Percentiles rank a stretch among this genome's conserved stretches.
These are phyloP conservation scores for Lycopodina hypogea DNA, from an alignment of 37 sponge, comb jelly and placozoan species.

Conservation along the genomic window DNA sequence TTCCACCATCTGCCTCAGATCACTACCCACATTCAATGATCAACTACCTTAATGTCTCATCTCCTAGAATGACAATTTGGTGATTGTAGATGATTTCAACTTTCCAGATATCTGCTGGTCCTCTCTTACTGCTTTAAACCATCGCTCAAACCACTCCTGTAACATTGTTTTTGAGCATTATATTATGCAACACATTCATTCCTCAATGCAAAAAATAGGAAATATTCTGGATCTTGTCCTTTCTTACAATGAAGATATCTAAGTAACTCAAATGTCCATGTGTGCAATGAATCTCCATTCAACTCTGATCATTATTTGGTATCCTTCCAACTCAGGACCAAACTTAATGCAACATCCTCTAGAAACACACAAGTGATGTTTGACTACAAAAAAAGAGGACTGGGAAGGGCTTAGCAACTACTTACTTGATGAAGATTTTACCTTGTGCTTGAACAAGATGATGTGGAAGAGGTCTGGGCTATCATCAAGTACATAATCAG, in stretches of 20 bases:
- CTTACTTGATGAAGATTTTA: slow-evolving; percentile 1
- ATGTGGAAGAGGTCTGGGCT: slow-evolving; percentile 8
- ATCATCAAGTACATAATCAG: not conserved
- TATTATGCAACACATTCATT: too few relatives aligned
- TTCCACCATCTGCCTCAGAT: not conserved
- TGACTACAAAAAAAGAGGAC: slow-evolving; percentile 17
- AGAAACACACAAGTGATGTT: not conserved
- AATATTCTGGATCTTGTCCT: slow-evolving; percentile 8
- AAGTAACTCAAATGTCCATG: too few relatives aligned
- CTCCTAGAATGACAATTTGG: too few relatives aligned
- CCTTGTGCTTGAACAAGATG: not conserved
- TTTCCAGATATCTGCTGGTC: too few relatives aligned
- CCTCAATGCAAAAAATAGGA: too few relatives aligned
- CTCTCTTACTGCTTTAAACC: too few relatives aligned
- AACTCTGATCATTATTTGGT: slow-evolving; percentile 2
- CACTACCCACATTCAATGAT: too few relatives aligned
- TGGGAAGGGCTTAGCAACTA: not conserved
- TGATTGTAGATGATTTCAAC: too few relatives aligned
- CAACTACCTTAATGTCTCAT: too few relatives aligned
- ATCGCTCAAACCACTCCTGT: too few relatives aligned
- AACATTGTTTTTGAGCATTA: too few relatives aligned
- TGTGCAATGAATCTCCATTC: not conserved
- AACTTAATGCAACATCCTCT: not conserved
- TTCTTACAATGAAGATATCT: not conserved
- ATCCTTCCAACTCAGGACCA: not conserved